Evolutionary conservation across 2,797 vertebrate species (phyloP), one percentile per base, ranked within the genome.

Genomic region (Morus bassanus): DNA sequence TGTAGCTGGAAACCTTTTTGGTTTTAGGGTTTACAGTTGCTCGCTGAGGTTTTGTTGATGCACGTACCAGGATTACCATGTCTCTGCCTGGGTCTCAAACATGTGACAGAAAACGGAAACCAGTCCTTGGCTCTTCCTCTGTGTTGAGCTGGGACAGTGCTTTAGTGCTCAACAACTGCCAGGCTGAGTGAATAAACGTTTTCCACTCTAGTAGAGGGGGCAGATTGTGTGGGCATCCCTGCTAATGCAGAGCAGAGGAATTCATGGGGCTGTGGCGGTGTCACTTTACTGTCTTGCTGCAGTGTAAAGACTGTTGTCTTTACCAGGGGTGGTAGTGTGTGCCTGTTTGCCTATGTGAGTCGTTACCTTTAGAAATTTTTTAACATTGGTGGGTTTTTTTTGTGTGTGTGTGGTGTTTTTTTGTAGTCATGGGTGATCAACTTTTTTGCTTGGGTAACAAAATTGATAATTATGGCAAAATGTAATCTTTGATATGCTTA

Each of bases 1-100:
- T 60, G 30, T 63, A 68, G 21, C 41, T 86, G 33, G 64, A 60
- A 91, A 39, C 6, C 9, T 33, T 50, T 86, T 46, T 39, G 37
- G 2, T 31, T 89, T 63, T 39, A 57, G 11, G 12, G 22, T 35
- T 76, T 53, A 33, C 21, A 33, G 33, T 35, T 63, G 14, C 22
- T 81, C 1, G 1, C 43, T 46, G 72, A 61, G 37, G 31, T 77
- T 60, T 65, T 0, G 1, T 21, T 43, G 39, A 19, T 70, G n/a
- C 15, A 6, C 2, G 0, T 11, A 1, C 21, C 48, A 48, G 16
- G 57, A 10, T 88, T 65, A 13, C 28, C 2, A 1, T 1, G 2
- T 54, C 19, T 50, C 30, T 85, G 5, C n/a, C 17, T 19, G 1
- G 5, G 0, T 28, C 8, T 23, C 30, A 57, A 30, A 54, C 15